Evolutionary conservation across 2,113 vertebrate species (phyloP), one percentile per base, ranked within the genome.

Genomic region (Heloderma charlesbogerti): DNA sequence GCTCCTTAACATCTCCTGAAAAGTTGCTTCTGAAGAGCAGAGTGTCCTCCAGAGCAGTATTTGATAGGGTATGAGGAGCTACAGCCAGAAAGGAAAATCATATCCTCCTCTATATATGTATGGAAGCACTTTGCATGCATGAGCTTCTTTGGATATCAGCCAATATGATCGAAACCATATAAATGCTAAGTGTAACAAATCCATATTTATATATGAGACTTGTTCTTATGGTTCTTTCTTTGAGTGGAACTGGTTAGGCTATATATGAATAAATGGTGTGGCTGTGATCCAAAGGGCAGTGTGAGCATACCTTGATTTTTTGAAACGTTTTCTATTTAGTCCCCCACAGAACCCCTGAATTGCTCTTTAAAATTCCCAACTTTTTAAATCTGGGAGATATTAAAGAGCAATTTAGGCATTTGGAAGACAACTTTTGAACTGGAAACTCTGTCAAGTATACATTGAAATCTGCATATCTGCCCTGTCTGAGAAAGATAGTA

Each of bases 231-330:
- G 71, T 12, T 66, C 57, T 92, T 86, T 1, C 0, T 66, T 80
- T 51, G 8, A 1, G 37, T 40, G n/a, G 92, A 83, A 10, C 40
- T 93, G 69, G 89, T 29, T 84, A 92, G 66, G 77, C 88, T 84
- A 20, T 93, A 72, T 13, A 29, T 87, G 12, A 89, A 18, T 63
- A 77, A 43, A 75, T 12, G 16, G 3, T 15, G 10, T 40, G 40
- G 12, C 69, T 74, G 20, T 7, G 34, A 72, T 63, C 74, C 63
- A n/a, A 80, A 71, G 66, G 63, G 9, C 45, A 37, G 7, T 37
- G 45, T n/a, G 66, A 81, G 13, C 22, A 29, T 71, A 51, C 34
- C 2, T 8, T 63, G 40, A 15, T 51, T 34, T 79, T 80, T 84
- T 75, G 69, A 74, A 77, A 69, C 12, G 29, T 31, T 57, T 81